Evolutionary conservation across 2,888 invertebrate species (phyloP).

Genomic region (Phoenoteleia sp.): DNA sequence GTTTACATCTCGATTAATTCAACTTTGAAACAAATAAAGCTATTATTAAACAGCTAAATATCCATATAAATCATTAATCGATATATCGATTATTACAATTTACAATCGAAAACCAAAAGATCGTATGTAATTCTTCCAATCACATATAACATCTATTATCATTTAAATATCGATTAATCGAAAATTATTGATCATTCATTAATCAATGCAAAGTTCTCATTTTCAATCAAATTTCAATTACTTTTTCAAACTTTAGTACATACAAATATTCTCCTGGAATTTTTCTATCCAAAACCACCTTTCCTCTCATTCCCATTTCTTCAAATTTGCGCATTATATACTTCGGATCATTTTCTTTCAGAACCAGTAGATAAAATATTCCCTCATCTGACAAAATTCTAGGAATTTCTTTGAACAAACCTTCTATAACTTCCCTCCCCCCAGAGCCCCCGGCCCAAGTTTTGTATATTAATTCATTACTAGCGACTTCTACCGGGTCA

Average conservation of each 20-base stretch:
- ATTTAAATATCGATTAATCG: too few relatives aligned
- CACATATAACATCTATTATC: too few relatives aligned
- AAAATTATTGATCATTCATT: too few relatives aligned
- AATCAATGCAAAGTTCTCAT: neutral
- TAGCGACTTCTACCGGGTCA: conserved; percentile 90
- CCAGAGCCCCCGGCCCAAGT: conserved; percentile 94
- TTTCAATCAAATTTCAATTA: neutral
- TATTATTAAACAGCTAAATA: too few relatives aligned
- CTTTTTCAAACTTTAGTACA: conserved; percentile 90
- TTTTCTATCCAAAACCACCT: conserved; percentile 91
- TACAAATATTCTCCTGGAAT: conserved; percentile 96
- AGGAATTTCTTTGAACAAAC: conserved; percentile 91
- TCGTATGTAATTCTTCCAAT: too few relatives aligned
- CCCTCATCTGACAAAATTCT: conserved; percentile 92
- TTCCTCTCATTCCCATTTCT: conserved; percentile 88
- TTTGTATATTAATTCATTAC: conserved; percentile 87
- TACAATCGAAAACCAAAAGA: too few relatives aligned
- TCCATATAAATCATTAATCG: too few relatives aligned
- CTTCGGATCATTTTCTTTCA: conserved; percentile 95
- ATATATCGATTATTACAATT: too few relatives aligned
- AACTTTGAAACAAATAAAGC: too few relatives aligned
- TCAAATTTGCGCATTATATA: conserved; percentile 90
- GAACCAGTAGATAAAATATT: conserved; percentile 94
- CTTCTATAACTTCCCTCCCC: conserved; percentile 93
- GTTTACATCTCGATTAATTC: too few relatives aligned